phyloP scores from a whole-genome alignment of 2,888 invertebrate species.

The Nematopogon swammerdamellus region DNA sequence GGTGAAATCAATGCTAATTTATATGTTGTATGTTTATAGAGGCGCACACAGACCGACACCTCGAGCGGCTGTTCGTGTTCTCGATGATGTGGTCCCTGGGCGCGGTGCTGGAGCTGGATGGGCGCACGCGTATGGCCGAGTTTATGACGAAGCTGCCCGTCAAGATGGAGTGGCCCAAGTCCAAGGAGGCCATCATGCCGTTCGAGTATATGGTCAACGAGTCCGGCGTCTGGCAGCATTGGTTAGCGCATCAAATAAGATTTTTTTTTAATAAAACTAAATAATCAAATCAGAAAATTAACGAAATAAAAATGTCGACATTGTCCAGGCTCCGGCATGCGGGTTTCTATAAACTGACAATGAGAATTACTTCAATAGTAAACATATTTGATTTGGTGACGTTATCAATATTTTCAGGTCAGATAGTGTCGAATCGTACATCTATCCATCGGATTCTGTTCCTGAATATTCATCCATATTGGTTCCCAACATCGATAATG shows the following conservation, averaged over 20 bases:
- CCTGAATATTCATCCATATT: constrained; percentile 79
- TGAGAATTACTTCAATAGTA: too few relatives aligned
- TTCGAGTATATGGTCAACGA: constrained; percentile 79
- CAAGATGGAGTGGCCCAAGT: constrained; percentile 72
- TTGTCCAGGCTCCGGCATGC: too few relatives aligned
- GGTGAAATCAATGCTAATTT: too few relatives aligned
- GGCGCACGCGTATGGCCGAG: constrained; percentile 68
- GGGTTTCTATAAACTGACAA: too few relatives aligned
- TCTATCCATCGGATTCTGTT: constrained; percentile 68
- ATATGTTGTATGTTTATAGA: too few relatives aligned
- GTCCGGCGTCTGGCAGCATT: constrained; percentile 78
- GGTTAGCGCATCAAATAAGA: too few relatives aligned
- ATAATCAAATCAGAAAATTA: too few relatives aligned
- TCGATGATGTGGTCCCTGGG: constrained; percentile 88
- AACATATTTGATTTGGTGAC: too few relatives aligned
- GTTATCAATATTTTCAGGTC: too few relatives aligned
- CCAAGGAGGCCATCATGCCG: constrained; percentile 66
- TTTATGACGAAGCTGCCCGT: constrained; percentile 64
- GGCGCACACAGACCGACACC: constrained; percentile 55
- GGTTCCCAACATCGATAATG: constrained; percentile 88
- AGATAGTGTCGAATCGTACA: constrained; percentile 66
- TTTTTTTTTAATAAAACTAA: too few relatives aligned
- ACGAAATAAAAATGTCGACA: too few relatives aligned
- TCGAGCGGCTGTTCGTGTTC: constrained; percentile 78
- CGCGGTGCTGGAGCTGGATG: constrained; percentile 74